phyloP scores from a whole-genome alignment of 2,888 invertebrate genomes.

The Heliconius hortense region DNA sequence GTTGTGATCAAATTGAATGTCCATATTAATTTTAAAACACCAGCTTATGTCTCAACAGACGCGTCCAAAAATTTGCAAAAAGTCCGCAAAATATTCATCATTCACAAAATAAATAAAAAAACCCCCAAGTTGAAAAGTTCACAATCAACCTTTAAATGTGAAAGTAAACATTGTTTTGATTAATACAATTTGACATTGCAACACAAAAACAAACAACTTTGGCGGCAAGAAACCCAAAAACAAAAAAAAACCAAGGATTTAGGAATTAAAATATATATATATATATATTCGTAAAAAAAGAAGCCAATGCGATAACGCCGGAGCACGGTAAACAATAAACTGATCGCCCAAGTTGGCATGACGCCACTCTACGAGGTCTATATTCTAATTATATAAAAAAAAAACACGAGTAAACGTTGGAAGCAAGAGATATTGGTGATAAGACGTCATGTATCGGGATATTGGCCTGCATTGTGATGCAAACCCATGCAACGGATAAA shows the following conservation, averaged over 20 bases:
- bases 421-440: constrained; percentile 21
- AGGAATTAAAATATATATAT: background rate
- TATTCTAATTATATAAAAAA: constrained; percentile 62
- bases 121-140: background rate
- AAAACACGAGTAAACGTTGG: constrained; percentile 42
- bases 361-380: constrained; percentile 53
- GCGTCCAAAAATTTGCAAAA: background rate
- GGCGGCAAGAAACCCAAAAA: background rate
- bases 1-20: background rate
- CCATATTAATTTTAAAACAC: background rate
- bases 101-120: background rate
- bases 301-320: constrained; percentile 29
- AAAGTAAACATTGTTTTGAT: constrained; percentile 2
- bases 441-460: constrained; percentile 20
- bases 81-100: background rate
- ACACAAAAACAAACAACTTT: background rate
- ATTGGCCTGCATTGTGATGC: constrained; percentile 5
- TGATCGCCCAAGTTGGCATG: constrained; percentile 58
- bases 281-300: background rate
- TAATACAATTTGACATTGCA: background rate
- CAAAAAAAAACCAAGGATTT: background rate
- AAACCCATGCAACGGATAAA: background rate
- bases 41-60: background rate
- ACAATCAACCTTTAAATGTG: background rate
- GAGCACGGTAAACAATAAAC: constrained; percentile 57